phyloP scores from a whole-genome alignment of 2,888 invertebrate genomes.

The Melanophora roralis region DNA sequence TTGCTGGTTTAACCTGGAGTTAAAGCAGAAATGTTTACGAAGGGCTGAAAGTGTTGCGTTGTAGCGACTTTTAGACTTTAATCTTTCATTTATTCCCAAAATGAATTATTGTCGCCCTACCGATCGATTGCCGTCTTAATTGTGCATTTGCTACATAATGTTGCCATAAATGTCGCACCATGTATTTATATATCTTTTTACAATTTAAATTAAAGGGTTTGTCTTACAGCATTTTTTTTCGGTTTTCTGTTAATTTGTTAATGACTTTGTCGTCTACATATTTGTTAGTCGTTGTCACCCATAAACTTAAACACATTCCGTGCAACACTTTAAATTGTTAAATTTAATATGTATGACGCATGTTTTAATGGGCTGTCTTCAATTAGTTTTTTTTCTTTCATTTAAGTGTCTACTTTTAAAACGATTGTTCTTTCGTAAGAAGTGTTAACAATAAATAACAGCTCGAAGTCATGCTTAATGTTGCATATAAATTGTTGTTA shows the following conservation, averaged over 20 bases:
- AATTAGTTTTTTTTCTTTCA: neutral
- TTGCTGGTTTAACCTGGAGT: too few relatives aligned
- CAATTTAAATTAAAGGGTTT: constrained; percentile 25
- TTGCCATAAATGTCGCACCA: too few relatives aligned
- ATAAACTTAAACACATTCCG: neutral
- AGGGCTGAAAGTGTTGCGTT: too few relatives aligned
- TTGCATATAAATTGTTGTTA: constrained; percentile 54
- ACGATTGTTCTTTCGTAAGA: constrained; percentile 27
- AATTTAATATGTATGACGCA: constrained; percentile 32
- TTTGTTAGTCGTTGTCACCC: neutral
- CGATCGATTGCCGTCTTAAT: neutral
- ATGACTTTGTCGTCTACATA: constrained; percentile 48
- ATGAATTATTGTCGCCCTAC: too few relatives aligned
- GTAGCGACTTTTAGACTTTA: too few relatives aligned
- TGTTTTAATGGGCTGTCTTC: neutral
- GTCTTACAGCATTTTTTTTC: constrained; percentile 20
- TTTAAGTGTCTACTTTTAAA: neutral
- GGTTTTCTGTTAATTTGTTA: constrained; percentile 58
- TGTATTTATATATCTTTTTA: too few relatives aligned
- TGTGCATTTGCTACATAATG: neutral
- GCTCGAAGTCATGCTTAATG: constrained; percentile 44
- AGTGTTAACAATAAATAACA: constrained; percentile 52
- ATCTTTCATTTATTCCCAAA: too few relatives aligned
- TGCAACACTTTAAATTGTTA: constrained; percentile 46
- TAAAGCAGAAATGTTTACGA: too few relatives aligned